These are phyloP conservation scores for Rafetus swinhoei DNA, from an alignment of 2,113 vertebrate species.

Conservation along the genomic window DNA sequence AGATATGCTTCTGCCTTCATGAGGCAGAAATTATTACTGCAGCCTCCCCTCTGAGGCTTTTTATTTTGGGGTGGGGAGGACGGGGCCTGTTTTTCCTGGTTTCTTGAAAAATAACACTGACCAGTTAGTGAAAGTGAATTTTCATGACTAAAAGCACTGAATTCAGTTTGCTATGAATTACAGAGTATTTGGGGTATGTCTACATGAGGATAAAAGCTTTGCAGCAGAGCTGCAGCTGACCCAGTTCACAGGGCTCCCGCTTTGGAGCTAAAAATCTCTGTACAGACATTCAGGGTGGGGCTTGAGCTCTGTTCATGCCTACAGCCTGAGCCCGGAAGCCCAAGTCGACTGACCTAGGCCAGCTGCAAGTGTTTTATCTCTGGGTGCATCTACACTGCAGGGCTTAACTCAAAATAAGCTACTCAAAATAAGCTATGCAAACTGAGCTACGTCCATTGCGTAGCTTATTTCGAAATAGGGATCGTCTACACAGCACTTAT, in stretches of 20 bases:
- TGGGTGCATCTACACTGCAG: background rate
- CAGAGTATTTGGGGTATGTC: background rate
- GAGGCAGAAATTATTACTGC: background rate
- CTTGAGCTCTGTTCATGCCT: background rate
- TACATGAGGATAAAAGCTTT: background rate
- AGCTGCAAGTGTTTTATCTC: background rate
- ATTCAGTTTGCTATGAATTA: background rate
- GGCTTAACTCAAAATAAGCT: too few relatives aligned
- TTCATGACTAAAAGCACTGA: background rate
- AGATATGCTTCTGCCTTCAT: background rate
- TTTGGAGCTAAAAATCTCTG: background rate
- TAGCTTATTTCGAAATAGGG: too few relatives aligned
- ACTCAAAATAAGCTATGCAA: too few relatives aligned
- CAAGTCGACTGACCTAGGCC: background rate
- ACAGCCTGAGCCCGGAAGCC: background rate
- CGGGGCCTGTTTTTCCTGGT: background rate
- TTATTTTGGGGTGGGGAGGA: too few relatives aligned
- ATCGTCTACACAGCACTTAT: too few relatives aligned
- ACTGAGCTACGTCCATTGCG: too few relatives aligned
- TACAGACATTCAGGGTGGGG: background rate
- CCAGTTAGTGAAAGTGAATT: background rate
- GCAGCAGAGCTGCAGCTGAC: background rate
- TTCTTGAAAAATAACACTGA: background rate
- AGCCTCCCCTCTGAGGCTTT: background rate
- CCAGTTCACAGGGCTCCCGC: background rate